Conservation (phyloP, 1,140 invertebrate species). For the Caligus rogercresseyi region DNA sequence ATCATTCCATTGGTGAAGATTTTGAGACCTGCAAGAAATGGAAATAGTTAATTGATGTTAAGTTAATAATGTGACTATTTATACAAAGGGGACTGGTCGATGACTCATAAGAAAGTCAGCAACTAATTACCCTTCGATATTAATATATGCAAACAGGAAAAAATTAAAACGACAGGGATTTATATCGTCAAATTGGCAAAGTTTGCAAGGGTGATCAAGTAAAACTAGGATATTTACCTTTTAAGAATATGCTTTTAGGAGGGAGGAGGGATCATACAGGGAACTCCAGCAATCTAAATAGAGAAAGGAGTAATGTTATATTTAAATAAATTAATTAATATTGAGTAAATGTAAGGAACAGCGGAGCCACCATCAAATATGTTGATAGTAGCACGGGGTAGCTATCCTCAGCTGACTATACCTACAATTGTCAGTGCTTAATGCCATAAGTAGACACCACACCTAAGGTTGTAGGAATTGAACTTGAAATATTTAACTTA, state of each 20-base stretch:
- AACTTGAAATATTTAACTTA: background rate
- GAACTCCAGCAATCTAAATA: too few species aligned
- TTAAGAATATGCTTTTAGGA: too few species aligned
- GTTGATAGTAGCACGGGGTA: background rate
- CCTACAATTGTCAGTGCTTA: background rate
- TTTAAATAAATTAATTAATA: background rate
- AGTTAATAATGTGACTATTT: too few species aligned
- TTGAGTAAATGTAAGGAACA: background rate
- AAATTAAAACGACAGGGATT: background rate
- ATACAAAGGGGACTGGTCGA: background rate
- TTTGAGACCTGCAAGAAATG: too few species aligned
- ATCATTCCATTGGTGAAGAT: too few species aligned
- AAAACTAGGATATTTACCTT: too few species aligned
- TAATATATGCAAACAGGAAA: background rate
- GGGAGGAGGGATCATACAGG: too few species aligned
- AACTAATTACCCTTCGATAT: background rate
- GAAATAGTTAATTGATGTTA: too few species aligned
- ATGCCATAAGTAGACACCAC: background rate
- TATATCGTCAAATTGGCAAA: background rate
- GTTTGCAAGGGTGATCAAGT: too few species aligned
- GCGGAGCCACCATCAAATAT: background rate
- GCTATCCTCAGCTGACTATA: background rate
- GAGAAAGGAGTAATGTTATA: too few species aligned
- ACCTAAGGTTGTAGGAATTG: background rate
- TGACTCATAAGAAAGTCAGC: background rate